Percentiles rank a stretch among this genome's conserved stretches.
These are phyloP conservation scores for Malaclemys terrapin DNA, from an alignment of 2,113 vertebrate genomes.

Conservation along the genomic window DNA sequence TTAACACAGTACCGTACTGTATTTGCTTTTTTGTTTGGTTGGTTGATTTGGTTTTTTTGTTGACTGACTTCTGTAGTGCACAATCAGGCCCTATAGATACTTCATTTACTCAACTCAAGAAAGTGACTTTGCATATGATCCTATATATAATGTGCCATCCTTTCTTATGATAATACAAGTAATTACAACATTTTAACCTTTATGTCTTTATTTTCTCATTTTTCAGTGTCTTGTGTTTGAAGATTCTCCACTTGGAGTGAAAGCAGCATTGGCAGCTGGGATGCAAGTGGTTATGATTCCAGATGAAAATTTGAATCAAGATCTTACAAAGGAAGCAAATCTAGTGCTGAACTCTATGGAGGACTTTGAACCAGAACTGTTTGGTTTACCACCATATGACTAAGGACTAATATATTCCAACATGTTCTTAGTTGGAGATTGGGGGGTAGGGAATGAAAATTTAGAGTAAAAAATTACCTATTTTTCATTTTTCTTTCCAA, in stretches of 20 bases:
- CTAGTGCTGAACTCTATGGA: conserved; percentile 86
- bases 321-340: conserved; percentile 83
- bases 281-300: conserved; percentile 98
- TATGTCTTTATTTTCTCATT: background rate
- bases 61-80: background rate
- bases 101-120: background rate
- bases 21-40: too few relatives aligned
- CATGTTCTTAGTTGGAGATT: background rate
- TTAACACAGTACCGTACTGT: too few relatives aligned
- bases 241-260: conserved; percentile 91
- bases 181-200: background rate
- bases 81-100: background rate
- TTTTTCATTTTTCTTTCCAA: background rate
- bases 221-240: conserved; percentile 94
- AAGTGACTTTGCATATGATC: background rate
- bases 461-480: background rate
- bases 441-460: background rate
- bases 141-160: background rate
- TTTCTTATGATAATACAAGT: background rate
- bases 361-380: conserved; percentile 88
- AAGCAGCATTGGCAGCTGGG: conserved; percentile 84
- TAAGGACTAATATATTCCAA: conserved; percentile 43
- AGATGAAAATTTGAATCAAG: conserved; percentile 82
- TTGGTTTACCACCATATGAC: conserved; percentile 87
- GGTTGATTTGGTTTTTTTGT: too few relatives aligned